These are phyloP conservation scores for Nomada ferruginata DNA, from an alignment of 2,888 invertebrate species.

Conservation along the genomic window DNA sequence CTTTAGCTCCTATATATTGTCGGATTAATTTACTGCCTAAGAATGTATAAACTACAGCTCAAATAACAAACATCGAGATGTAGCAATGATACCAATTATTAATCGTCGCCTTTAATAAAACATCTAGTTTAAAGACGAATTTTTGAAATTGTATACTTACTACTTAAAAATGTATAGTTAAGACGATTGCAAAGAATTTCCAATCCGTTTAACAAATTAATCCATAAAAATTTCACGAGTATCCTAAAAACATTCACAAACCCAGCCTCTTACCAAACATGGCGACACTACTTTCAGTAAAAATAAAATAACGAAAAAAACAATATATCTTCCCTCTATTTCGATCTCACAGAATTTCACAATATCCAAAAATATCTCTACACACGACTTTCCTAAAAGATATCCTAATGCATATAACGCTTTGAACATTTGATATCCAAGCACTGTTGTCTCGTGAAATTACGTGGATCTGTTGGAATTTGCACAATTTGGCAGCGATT, in stretches of 20 bases:
- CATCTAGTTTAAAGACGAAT: no score
- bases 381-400: no score
- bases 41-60: no score
- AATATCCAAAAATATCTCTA: background rate
- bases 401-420: background rate
- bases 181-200: no score
- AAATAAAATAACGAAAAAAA: background rate
- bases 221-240: background rate
- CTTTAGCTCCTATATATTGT: no score
- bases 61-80: no score
- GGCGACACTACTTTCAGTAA: background rate
- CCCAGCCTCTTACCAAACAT: background rate
- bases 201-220: background rate
- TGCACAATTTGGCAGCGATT: slow-evolving; percentile 13
- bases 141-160: no score
- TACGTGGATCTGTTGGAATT: slow-evolving; percentile 11
- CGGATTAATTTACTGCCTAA: no score
- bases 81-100: no score
- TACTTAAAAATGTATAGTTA: no score
- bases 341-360: background rate
- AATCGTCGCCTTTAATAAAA: no score
- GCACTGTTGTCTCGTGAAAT: background rate
- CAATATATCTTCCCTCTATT: background rate
- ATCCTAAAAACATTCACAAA: background rate
- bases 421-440: background rate